Conservation (phyloP, 2,113 vertebrate species). For the Ptyas mucosa region DNA sequence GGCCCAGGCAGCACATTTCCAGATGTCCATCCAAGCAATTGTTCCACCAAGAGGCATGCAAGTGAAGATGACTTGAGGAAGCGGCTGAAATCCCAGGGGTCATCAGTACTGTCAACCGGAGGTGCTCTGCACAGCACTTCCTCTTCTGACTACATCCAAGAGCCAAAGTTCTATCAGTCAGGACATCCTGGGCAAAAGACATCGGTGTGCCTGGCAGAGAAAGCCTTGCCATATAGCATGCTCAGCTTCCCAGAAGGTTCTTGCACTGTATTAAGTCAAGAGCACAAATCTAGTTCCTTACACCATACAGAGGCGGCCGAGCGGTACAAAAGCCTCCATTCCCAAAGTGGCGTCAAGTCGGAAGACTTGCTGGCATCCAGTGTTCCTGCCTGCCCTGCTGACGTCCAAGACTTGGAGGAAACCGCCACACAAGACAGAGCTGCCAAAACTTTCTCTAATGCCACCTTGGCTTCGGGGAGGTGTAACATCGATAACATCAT, state of each 20-base stretch:
- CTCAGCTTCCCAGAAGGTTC: conserved; percentile 73
- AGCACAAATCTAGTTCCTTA: conserved; percentile 63
- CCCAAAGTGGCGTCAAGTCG: conserved; percentile 60
- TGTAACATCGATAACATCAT: conserved; percentile 68
- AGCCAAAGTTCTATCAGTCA: conserved; percentile 73
- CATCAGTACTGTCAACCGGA: conserved; percentile 67
- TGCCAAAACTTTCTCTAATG: conserved; percentile 67
- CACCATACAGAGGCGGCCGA: conserved; percentile 71
- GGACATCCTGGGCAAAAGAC: conserved; percentile 66
- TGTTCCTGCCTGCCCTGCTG: conserved; percentile 53
- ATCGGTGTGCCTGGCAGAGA: conserved; percentile 67
- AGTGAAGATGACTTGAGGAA: conserved; percentile 77
- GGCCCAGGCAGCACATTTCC: conserved; percentile 71
- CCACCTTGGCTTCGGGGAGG: conserved; percentile 62
- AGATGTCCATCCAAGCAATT: conserved; percentile 76
- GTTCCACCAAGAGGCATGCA: conserved; percentile 71
- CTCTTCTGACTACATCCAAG: conserved; percentile 76
- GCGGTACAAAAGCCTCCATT: conserved; percentile 62
- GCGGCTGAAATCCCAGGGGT: conserved; percentile 79
- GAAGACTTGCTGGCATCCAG: conserved; percentile 51
- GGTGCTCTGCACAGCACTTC: conserved; percentile 73
- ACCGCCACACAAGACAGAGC: conserved; percentile 46
- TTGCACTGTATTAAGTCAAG: conserved; percentile 57
- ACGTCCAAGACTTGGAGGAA: conserved; percentile 57
- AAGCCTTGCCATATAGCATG: conserved; percentile 68